These are phyloP conservation scores for Branchinecta lindahli DNA, from an alignment of 1,140 invertebrate species.

Conservation along the genomic window DNA sequence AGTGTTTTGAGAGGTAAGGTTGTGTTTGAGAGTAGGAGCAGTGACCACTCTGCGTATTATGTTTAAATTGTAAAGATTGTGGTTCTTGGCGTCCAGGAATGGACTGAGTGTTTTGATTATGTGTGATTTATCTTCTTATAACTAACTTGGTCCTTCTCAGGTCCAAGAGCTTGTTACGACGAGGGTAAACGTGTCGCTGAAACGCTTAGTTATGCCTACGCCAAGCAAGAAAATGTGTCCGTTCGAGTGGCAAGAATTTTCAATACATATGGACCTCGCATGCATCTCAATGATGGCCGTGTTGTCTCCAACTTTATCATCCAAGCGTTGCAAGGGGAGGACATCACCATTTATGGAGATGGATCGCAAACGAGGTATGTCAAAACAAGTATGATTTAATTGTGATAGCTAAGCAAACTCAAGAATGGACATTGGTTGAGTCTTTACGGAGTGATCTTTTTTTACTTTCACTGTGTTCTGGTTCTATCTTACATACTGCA, in stretches of 20 bases:
- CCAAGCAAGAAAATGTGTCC: conserved; percentile 85
- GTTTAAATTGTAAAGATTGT: no score
- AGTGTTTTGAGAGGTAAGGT: no score
- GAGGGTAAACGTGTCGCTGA: conserved; percentile 96
- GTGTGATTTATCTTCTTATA: no score
- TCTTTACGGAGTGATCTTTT: no score
- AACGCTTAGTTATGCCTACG: conserved; percentile 90
- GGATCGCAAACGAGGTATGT: conserved; percentile 63
- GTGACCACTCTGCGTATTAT: no score
- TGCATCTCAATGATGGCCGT: conserved; percentile 97
- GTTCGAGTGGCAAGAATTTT: conserved; percentile 95
- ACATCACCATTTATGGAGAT: conserved; percentile 91
- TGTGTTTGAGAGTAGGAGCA: no score
- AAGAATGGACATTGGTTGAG: no score
- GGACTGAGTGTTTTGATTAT: no score
- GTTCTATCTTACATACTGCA: no score
- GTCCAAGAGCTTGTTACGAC: conserved; percentile 85
- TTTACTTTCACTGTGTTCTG: no score
- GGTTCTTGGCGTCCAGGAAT: no score
- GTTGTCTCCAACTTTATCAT: conserved; percentile 98
- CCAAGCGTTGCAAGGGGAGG: conserved; percentile 84
- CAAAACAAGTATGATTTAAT: not conserved
- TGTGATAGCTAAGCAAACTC: no score
- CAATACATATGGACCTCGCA: conserved; percentile 98
- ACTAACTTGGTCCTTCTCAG: conserved; percentile 23